Evolutionary conservation across 2,797 vertebrate species (phyloP).

Genomic region (Centroberyx gerrardi): DNA sequence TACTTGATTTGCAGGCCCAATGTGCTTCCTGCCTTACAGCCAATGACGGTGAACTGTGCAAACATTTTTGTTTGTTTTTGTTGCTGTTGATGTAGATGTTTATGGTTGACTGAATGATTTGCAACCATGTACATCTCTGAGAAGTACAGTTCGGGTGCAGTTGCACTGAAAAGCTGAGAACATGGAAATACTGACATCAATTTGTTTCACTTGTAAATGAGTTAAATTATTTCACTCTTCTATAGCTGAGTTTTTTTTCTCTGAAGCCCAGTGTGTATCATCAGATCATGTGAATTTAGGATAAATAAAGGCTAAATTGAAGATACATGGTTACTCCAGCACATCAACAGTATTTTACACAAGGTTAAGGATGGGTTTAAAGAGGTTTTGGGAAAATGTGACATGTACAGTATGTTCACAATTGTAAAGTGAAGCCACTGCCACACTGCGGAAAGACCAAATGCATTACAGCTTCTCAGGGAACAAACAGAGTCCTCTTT

Average conservation of each 20-base stretch:
- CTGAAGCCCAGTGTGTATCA: background rate
- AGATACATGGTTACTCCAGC: background rate
- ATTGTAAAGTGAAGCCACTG: conserved; percentile 1
- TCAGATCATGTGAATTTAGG: background rate
- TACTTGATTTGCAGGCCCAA: no score
- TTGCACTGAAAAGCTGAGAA: no score
- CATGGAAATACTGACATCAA: no score
- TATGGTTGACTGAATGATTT: background rate
- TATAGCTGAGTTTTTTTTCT: background rate
- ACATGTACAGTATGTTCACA: conserved; percentile 2
- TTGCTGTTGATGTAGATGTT: background rate
- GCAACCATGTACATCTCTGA: background rate
- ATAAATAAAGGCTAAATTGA: background rate
- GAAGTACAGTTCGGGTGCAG: no score
- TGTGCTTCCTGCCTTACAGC: no score
- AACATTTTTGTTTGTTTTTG: background rate
- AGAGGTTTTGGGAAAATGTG: background rate
- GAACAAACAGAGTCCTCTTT: conserved; percentile 24
- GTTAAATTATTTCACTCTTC: no score
- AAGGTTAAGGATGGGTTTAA: background rate
- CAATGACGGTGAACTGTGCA: no score
- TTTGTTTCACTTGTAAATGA: no score
- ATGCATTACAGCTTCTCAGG: conserved; percentile 2
- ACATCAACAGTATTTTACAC: background rate
- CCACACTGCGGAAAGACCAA: background rate